These are phyloP conservation scores for Sarcophaga bullata DNA, from an alignment of 1,140 invertebrate species.

Conservation along the genomic window DNA sequence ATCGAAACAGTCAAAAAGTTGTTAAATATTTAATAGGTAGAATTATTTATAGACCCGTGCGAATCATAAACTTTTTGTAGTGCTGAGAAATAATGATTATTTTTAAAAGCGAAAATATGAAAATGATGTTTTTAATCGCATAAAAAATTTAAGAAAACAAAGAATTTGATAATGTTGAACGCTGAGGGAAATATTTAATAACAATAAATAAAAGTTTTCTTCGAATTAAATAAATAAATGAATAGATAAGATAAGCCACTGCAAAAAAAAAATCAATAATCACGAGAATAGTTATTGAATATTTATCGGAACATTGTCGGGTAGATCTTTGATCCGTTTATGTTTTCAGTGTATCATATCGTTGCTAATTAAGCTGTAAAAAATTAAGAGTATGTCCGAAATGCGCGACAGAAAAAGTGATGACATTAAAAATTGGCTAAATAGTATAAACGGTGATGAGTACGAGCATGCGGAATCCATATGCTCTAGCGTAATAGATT, in stretches of 20 bases:
- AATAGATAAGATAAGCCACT: background rate
- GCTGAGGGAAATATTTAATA: background rate
- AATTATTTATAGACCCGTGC: too few species aligned
- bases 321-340: background rate
- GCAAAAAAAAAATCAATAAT: background rate
- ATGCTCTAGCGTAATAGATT: background rate
- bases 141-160: background rate
- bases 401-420: background rate
- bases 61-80: too few species aligned
- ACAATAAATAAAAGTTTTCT: background rate
- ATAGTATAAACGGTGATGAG: background rate
- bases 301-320: background rate
- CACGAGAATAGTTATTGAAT: background rate
- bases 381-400: background rate
- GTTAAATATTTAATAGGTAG: too few species aligned
- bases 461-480: background rate
- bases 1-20: background rate
- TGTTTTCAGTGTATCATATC: too few species aligned
- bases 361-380: background rate
- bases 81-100: too few species aligned
- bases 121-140: too few species aligned
- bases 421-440: slow-evolving; percentile 20
- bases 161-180: background rate
- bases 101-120: too few species aligned
- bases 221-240: background rate